Base-by-base conservation (phyloP, 2,888 invertebrate species). In the Embidobia sp. region DNA sequence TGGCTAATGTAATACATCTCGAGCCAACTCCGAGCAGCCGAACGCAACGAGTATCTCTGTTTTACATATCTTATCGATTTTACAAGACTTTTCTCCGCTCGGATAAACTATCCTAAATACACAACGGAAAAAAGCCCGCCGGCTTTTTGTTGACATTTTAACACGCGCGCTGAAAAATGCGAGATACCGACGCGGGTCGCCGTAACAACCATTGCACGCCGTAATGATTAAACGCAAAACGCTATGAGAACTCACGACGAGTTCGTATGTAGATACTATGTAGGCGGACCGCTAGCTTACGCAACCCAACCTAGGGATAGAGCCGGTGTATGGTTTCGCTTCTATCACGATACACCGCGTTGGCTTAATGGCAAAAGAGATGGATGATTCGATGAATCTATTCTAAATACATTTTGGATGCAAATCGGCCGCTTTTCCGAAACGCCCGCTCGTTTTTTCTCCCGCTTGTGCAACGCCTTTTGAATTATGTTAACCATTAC, bases 201-300 rank as follows among this genome's bases (percentile, higher is more conserved):
- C 57, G 63, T 55, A 55, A 48, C 66, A 59, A 67, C n/a, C 59
- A 49, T 67, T 44, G 37, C 63, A 61, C 67, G 69, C 53, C 69
- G 63, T 27, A 69, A 73, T 73, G 77, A 63, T 69, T 73, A 55
- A 77, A 73, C 73, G 64, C 64, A 69, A 64, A 73, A 64, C 51
- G 22, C 49, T 72, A 66, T 76, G 78, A 79, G 78, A 76, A 75
- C 81, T 83, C 82, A 81, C 83, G 84, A 84, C 83, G 81, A 84
- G 86, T 85, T 77, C n/a, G n/a, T n/a, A n/a, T n/a, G n/a, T n/a
- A n/a, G 81, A 72, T 84, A 85, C 85, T 82, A 86, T 84, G 86
- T 87, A 85, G 86, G 86, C 86, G 87, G 85, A 83, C 82, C 80
- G 80, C 78, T 82, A 79, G 42, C 77, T 84, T 85, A 80, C 84